phyloP scores from a whole-genome alignment of 2,113 vertebrate genomes.

The Pomatostomus ruficeps region DNA sequence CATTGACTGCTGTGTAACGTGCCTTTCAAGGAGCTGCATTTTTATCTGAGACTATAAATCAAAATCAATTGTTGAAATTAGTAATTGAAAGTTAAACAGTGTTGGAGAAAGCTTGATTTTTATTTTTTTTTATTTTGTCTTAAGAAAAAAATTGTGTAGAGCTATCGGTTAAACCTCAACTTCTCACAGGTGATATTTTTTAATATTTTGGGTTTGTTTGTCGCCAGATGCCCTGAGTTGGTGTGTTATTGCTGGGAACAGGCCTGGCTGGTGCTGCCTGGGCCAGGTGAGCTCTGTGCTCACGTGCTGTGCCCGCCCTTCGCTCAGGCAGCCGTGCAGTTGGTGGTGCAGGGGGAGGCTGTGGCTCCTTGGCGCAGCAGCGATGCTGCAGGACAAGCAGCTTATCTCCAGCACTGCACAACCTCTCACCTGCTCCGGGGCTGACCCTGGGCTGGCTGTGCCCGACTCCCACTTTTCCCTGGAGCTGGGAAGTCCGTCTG shows the following conservation, averaged over 20 bases:
- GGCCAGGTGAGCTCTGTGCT: neutral
- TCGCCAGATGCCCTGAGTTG: neutral
- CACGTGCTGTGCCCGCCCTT: neutral
- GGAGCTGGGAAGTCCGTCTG: neutral
- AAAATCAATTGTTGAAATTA: neutral
- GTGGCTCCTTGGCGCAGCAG: neutral
- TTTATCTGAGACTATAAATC: neutral
- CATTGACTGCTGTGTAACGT: accelerated
- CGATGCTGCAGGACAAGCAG: neutral
- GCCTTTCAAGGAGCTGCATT: neutral
- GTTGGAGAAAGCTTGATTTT: neutral
- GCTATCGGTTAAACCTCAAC: neutral
- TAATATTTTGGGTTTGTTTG: accelerated
- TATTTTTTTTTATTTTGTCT: neutral
- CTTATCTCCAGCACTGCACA: neutral
- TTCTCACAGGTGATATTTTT: neutral
- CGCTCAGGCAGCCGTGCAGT: neutral
- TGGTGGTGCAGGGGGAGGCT: neutral
- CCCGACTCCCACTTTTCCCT: neutral
- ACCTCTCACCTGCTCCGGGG: neutral
- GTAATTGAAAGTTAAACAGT: neutral
- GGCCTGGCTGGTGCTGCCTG: neutral
- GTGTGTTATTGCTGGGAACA: accelerated
- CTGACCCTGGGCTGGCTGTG: neutral
- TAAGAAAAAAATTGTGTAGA: neutral